Base-by-base conservation (phyloP, 2,113 vertebrate species). In the Montifringilla adamsi region DNA sequence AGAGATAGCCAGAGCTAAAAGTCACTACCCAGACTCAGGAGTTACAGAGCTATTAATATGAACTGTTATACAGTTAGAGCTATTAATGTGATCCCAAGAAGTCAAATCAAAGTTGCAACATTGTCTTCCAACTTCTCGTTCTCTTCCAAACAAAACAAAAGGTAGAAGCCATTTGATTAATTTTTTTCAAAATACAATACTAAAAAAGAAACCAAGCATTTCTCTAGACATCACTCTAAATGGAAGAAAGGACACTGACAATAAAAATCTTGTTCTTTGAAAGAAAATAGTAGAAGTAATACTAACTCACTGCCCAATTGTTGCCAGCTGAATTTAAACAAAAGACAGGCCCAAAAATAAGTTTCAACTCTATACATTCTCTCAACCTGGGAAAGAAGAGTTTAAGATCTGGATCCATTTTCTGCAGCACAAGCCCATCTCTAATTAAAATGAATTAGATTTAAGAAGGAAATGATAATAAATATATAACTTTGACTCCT, bases 391-490 rank as follows among this genome's bases (percentile, higher is more conserved):
- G 63, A 60, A 63, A 74, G 56, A 11, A 78, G 22, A 64, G 39
- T 68, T 92, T 44, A 66, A 89, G 55, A 70, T 82, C 67, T 88
- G 33, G 56, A 92, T 85, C 28, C 1, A 3, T 89, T 82, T 60
- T 74, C 53, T 90, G 86, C 27, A 90, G 66, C 76, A 82, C 47
- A 86, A 96, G 58, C 24, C 70, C 53, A 90, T 66, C 63, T 91
- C 67, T 86, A 90, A 95, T 86, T 76, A 78, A 93, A 94, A 93
- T 67, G 4, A 81, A 91, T 59, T 75, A 91, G 63, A 82, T 81
- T 78, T 81, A 72, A 80, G 53, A 85, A 82, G 27, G 18, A 87
- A 56, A 87, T 66, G 15, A 89, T 49, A 93, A 76, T 68, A 93
- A 81, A 84, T 74, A 92, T 15, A 15, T 49, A 94, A 76, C 52